phyloP scores from a whole-genome alignment of 2,113 vertebrate species.

The Xiphophorus maculatus region DNA sequence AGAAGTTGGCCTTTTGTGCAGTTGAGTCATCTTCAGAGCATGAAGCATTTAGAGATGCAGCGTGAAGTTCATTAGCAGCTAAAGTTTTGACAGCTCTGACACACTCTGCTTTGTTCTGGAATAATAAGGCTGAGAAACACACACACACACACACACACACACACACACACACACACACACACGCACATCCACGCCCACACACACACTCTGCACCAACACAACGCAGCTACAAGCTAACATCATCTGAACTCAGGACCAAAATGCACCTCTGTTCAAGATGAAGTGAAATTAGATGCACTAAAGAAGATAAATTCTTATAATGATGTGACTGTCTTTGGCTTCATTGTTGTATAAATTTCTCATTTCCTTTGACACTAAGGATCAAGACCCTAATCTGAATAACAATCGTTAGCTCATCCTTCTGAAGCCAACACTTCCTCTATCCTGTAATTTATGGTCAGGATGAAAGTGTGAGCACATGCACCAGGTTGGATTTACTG shows the following conservation, averaged over 20 bases:
- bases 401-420: not conserved
- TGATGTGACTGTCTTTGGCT: not conserved
- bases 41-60: conserved; percentile 39
- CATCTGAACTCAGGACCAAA: not conserved
- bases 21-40: conserved; percentile 47
- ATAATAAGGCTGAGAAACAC: conserved; percentile 60
- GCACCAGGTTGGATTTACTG: not conserved
- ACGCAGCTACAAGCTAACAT: not conserved
- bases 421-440: not conserved
- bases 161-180: conserved; percentile 3
- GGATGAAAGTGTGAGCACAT: not conserved
- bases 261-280: not conserved
- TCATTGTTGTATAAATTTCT: not conserved
- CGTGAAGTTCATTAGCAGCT: conserved; percentile 67
- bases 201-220: not conserved
- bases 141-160: not conserved
- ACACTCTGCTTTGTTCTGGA: conserved; percentile 56
- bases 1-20: conserved; percentile 38
- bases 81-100: conserved; percentile 60
- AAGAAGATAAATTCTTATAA: not conserved
- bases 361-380: not conserved
- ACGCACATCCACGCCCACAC: not conserved
- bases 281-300: not conserved
- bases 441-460: not conserved
- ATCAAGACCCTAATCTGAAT: not conserved